Percentiles rank a stretch among this genome's conserved stretches.
phyloP scores from a whole-genome alignment of 2,113 vertebrate genomes.

The Vireo altiloquus region DNA sequence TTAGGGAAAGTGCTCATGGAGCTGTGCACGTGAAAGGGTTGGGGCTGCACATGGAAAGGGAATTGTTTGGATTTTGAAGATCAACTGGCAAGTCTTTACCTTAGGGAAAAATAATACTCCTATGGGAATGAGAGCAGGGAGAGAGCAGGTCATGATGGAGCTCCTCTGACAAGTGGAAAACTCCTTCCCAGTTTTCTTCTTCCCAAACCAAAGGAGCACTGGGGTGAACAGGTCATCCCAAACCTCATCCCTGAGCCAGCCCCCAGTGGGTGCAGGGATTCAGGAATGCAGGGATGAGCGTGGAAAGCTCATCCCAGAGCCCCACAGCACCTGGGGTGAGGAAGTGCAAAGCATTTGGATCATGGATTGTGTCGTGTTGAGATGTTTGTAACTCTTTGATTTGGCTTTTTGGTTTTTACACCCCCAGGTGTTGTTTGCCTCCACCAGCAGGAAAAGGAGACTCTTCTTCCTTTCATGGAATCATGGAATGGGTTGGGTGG shows the following conservation, averaged over 20 bases:
- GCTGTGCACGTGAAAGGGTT: accelerated
- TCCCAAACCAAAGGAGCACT: not conserved
- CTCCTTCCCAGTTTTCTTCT: not conserved
- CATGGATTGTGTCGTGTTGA: accelerated
- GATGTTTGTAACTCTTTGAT: not conserved
- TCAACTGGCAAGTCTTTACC: not conserved
- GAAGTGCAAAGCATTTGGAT: no score
- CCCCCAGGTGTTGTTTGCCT: not conserved
- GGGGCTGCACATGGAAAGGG: not conserved
- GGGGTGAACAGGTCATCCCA: not conserved
- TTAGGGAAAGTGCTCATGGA: not conserved
- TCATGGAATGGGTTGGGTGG: not conserved
- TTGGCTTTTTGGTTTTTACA: not conserved
- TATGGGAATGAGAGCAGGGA: not conserved
- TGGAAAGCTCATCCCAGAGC: no score
- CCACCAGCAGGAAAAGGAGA: not conserved
- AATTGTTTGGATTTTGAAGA: not conserved
- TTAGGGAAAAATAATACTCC: not conserved
- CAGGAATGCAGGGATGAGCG: accelerated
- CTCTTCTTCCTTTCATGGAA: not conserved
- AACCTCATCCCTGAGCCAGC: not conserved
- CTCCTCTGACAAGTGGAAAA: no score
- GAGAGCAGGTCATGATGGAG: not conserved
- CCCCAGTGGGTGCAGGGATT: not conserved
- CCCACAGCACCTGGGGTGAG: not conserved